Evolutionary conservation across 2,113 vertebrate genomes (phyloP).

Genomic region (Osmerus eperlanus): DNA sequence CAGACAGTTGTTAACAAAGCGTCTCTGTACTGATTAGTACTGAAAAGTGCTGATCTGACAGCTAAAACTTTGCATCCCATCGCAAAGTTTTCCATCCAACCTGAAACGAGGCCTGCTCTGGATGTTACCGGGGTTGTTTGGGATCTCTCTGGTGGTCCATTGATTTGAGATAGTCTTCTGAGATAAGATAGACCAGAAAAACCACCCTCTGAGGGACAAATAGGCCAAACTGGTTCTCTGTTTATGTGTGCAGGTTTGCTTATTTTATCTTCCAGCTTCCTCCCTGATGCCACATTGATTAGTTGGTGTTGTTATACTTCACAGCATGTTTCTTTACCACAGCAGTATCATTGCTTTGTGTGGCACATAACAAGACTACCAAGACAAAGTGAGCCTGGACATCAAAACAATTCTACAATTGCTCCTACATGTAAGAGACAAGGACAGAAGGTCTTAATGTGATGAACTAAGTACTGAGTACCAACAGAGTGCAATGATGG

Average conservation of each 20-base stretch:
- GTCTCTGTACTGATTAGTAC: conserved; percentile 48
- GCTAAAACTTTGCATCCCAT: conserved; percentile 31
- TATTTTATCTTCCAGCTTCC: conserved; percentile 12
- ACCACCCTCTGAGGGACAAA: too few relatives aligned
- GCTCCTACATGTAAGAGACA: too few relatives aligned
- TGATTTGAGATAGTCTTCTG: conserved; percentile 4
- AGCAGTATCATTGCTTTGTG: neutral
- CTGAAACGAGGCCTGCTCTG: neutral
- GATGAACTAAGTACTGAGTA: too few relatives aligned
- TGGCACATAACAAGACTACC: neutral
- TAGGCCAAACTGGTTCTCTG: too few relatives aligned
- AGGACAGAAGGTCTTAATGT: too few relatives aligned
- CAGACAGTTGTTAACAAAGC: conserved; percentile 52
- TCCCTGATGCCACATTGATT: conserved; percentile 24
- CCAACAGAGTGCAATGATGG: too few relatives aligned
- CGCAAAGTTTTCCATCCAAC: conserved; percentile 21
- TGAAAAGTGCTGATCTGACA: conserved; percentile 52
- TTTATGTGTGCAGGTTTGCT: conserved; percentile 11
- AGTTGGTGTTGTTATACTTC: conserved; percentile 3
- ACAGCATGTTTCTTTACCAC: conserved; percentile 1
- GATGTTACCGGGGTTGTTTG: conserved; percentile 9
- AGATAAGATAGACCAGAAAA: too few relatives aligned
- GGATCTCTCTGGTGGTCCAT: conserved; percentile 5
- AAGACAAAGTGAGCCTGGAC: neutral
- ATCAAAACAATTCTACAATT: too few relatives aligned